Evolutionary conservation across 2,888 invertebrate genomes (phyloP).

Genomic region (Conops quadrifasciatus): DNA sequence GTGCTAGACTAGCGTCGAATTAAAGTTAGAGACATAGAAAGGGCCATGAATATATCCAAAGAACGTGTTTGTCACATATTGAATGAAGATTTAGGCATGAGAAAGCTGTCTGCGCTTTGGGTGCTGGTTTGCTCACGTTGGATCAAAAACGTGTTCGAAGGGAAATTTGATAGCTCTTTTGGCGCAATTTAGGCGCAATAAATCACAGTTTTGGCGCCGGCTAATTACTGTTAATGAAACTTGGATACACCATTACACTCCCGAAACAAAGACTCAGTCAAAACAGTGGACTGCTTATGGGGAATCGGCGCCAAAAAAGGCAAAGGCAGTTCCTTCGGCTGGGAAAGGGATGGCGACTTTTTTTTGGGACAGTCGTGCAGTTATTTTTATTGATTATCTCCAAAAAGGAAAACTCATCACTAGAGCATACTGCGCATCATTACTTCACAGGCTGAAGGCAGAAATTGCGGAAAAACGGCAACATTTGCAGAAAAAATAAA

Average conservation of each 20-base stretch:
- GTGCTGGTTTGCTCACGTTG: too few species aligned
- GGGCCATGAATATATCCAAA: too few species aligned
- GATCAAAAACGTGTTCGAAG: too few species aligned
- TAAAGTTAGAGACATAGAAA: too few species aligned
- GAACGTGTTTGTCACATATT: too few species aligned
- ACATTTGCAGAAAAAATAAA: not conserved
- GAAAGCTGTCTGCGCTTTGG: too few species aligned
- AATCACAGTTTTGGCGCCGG: not conserved
- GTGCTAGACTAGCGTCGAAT: too few species aligned
- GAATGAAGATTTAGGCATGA: too few species aligned
- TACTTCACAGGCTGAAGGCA: slow-evolving; percentile 7
- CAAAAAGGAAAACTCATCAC: slow-evolving; percentile 8
- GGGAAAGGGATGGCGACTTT: not conserved
- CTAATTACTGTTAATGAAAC: slow-evolving; percentile 15
- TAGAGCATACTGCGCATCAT: slow-evolving; percentile 22
- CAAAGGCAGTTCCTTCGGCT: not conserved
- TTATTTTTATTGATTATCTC: slow-evolving; percentile 13
- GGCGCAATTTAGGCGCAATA: too few species aligned
- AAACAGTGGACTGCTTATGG: slow-evolving; percentile 12
- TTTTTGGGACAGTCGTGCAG: slow-evolving; percentile 6
- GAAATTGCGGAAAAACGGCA: slow-evolving; percentile 2
- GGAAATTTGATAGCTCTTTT: too few species aligned
- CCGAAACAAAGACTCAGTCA: slow-evolving; percentile 5
- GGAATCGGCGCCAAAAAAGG: not conserved
- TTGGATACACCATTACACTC: slow-evolving; percentile 22